These are phyloP conservation scores for Campoletis raptor DNA, from an alignment of 2,888 invertebrate species.

Conservation along the genomic window DNA sequence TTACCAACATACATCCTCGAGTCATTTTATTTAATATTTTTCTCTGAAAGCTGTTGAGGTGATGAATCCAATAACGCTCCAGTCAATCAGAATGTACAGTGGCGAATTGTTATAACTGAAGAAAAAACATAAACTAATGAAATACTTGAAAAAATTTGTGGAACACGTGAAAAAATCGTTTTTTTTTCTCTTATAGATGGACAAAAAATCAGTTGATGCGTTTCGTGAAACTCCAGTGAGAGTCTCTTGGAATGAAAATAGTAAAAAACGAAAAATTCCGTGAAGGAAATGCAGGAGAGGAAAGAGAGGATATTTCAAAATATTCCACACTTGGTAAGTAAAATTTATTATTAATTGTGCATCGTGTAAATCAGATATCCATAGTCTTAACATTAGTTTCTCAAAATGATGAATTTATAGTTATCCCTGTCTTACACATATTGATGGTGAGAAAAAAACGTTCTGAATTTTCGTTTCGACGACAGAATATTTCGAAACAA, in stretches of 20 bases:
- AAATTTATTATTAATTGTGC: slow-evolving; percentile 45
- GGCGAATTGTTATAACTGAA: slow-evolving; percentile 75
- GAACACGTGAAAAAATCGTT: not conserved
- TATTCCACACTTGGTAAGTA: slow-evolving; percentile 25
- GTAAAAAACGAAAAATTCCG: not conserved
- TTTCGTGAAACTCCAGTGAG: not conserved
- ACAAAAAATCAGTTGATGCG: not conserved
- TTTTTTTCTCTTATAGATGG: not conserved
- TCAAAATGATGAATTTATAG: slow-evolving; percentile 77
- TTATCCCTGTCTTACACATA: slow-evolving; percentile 82
- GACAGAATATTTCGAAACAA: not conserved
- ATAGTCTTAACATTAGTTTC: not conserved
- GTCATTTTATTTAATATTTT: not conserved
- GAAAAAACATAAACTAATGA: slow-evolving; percentile 28
- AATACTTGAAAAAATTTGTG: not conserved
- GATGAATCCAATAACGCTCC: slow-evolving; percentile 77
- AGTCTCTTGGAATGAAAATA: not conserved
- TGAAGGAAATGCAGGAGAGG: not conserved
- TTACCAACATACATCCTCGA: not conserved
- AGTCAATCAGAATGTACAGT: slow-evolving; percentile 80
- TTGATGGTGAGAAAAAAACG: slow-evolving; percentile 77
- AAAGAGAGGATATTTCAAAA: not conserved
- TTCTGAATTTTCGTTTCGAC: slow-evolving; percentile 71
- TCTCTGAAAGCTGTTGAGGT: slow-evolving; percentile 39
- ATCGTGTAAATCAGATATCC: slow-evolving; percentile 18